Conservation (phyloP, 1,140 invertebrate species). For the Drosophila azteca region DNA sequence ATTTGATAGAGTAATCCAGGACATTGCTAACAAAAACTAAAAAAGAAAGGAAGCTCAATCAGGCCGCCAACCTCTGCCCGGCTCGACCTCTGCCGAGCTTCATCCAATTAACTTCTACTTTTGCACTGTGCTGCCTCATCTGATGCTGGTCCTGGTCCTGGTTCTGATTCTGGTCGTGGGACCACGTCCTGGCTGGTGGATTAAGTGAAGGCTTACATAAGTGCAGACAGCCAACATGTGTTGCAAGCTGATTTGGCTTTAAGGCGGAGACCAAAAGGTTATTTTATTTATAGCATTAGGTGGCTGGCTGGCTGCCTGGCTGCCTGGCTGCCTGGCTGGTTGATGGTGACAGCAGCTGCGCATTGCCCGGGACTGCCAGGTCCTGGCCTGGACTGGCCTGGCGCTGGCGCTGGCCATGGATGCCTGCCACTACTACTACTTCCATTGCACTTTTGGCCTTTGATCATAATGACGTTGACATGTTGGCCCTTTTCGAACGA, state of each 20-base stretch:
- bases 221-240: constrained; percentile 60
- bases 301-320: constrained; percentile 5
- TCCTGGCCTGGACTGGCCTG: no score
- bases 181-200: constrained; percentile 37
- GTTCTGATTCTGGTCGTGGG: not conserved
- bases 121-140: constrained; percentile 20
- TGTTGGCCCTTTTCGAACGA: constrained; percentile 28
- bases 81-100: not conserved
- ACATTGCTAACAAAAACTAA: constrained; percentile 4
- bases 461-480: constrained; percentile 64
- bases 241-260: constrained; percentile 38
- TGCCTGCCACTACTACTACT: not conserved
- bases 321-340: not conserved
- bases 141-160: constrained; percentile 17
- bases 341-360: constrained; percentile 17
- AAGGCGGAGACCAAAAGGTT: constrained; percentile 41
- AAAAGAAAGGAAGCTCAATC: constrained; percentile 7
- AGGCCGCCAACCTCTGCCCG: constrained; percentile 15
- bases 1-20: no score
- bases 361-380: no score
- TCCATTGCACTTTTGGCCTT: constrained; percentile 45
- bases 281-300: constrained; percentile 64
- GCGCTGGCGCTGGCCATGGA: no score
- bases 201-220: constrained; percentile 62
- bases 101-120: constrained; percentile 29